These are phyloP conservation scores for Brachyopa scutellaris DNA, from an alignment of 2,888 invertebrate genomes.

Conservation along the genomic window DNA sequence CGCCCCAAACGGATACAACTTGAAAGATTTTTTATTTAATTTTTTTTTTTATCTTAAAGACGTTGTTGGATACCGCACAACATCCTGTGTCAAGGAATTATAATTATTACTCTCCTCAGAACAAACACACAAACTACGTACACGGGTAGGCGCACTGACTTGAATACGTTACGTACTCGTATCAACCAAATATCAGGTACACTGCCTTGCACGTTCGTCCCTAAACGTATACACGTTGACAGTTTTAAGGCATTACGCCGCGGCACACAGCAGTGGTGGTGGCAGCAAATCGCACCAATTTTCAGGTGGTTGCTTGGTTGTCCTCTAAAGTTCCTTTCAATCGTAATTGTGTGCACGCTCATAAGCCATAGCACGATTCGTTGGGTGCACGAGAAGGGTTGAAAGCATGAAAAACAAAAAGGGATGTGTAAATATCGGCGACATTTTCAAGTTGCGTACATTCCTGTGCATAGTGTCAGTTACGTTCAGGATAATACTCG, in stretches of 20 bases:
- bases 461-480: slow-evolving; percentile 58
- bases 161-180: no score
- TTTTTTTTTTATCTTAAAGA: slow-evolving; percentile 61
- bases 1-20: slow-evolving; percentile 59
- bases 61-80: slow-evolving; percentile 67
- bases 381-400: slow-evolving; percentile 26
- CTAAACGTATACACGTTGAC: slow-evolving; percentile 16
- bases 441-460: slow-evolving; percentile 65
- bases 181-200: slow-evolving; percentile 55
- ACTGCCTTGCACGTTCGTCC: no score
- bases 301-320: slow-evolving; percentile 61
- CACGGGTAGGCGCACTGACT: slow-evolving; percentile 38
- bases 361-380: neutral
- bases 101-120: slow-evolving; percentile 70
- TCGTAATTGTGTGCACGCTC: neutral
- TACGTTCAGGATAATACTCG: slow-evolving; percentile 46
- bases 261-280: neutral
- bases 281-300: slow-evolving; percentile 57
- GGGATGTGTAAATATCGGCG: slow-evolving; percentile 68
- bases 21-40: slow-evolving; percentile 41
- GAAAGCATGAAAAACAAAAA: slow-evolving; percentile 56
- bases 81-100: slow-evolving; percentile 70
- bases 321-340: slow-evolving; percentile 59
- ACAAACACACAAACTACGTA: slow-evolving; percentile 59
- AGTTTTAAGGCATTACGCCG: slow-evolving; percentile 2